Base-by-base conservation (phyloP, 53 echinoderm and acorn worm genomes). In the Hippasteria phrygiana region DNA sequence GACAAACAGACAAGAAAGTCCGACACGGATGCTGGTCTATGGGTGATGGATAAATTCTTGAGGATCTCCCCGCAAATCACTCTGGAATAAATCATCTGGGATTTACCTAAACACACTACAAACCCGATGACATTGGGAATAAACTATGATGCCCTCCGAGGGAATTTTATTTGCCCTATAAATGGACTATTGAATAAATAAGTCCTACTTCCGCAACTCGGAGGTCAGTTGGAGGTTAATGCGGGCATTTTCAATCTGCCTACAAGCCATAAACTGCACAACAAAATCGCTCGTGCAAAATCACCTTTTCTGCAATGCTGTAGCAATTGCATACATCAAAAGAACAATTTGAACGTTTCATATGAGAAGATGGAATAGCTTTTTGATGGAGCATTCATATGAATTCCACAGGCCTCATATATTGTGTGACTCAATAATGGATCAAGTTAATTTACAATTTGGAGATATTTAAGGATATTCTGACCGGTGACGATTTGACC, bases 181-280 rank as follows among this genome's bases (percentile, higher is more conserved):
- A 71, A 70, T 47, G 71, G 85, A 70, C 33, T 50, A 70, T 53
- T 85, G 85, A 71, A 70, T 85, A 85, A 85, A 85, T 85, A 85
- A 85, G 47, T 70, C 50, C 34, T 26, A 35, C 22, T 46, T 8
- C 18, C 42, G 83, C 33, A n/a, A 26, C 17, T 38, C 31, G 9
- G 1, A 10, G 66, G 65, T 83, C 83, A 5, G 0, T 34, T 39
- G 6, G 64, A 43, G 66, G 85, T 47, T 70, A 70, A 50, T 71
- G 22, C 51, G 2, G 31, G 48, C 53, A 50, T 70, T 48, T 71
- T 34, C 70, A 70, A 50, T 34, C 24, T 9, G 34, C 1, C 7
- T 17, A 69, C 36, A 50, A 45, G 69, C 83, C 17, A 32, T 66
- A 83, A 66, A 83, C 69, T 45, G 47, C 26, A 43, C 50, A 34